A percentile compares a stretch with the other conserved stretches of the same genome.
These are phyloP conservation scores for Epirrhoe alternata DNA, from an alignment of 2,888 invertebrate genomes.

Conservation along the genomic window DNA sequence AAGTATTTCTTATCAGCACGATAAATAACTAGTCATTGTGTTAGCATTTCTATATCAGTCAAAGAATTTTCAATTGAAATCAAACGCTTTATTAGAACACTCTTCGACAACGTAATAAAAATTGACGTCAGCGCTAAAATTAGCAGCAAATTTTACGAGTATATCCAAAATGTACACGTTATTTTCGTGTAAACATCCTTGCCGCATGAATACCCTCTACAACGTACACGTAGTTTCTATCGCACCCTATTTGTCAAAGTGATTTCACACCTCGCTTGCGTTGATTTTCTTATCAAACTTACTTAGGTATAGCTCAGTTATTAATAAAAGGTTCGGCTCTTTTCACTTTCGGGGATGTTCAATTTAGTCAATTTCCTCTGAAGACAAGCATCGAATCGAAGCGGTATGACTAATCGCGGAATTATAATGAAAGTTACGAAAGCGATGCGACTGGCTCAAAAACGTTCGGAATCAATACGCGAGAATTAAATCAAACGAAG, in stretches of 20 bases:
- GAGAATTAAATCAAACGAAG: slow-evolving; percentile 37
- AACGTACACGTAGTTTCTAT: slow-evolving; percentile 19
- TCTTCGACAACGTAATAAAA: background rate
- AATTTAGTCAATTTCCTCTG: slow-evolving; percentile 20
- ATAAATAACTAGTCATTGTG: too few relatives aligned
- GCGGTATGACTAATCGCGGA: slow-evolving; percentile 31
- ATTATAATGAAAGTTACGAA: slow-evolving; percentile 39
- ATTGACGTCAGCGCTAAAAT: background rate
- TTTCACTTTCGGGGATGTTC: slow-evolving; percentile 1
- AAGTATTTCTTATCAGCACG: too few relatives aligned
- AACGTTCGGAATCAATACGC: slow-evolving; percentile 34
- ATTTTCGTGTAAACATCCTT: slow-evolving; percentile 8
- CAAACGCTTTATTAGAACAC: background rate
- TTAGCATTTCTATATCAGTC: too few relatives aligned
- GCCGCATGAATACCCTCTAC: slow-evolving; percentile 8
- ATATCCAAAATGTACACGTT: background rate
- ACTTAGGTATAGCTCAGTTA: slow-evolving; percentile 3
- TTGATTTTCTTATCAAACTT: slow-evolving; percentile 18
- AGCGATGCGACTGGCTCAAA: slow-evolving; percentile 25
- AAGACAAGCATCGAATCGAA: slow-evolving; percentile 33
- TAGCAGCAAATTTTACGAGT: background rate
- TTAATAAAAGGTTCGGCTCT: slow-evolving; percentile 5
- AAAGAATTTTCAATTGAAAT: background rate
- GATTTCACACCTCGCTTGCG: slow-evolving; percentile 19
- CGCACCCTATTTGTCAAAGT: slow-evolving; percentile 28